Evolutionary conservation across 2,113 vertebrate species (phyloP), one percentile per base, ranked within the genome.

Genomic region (Colius striatus): DNA sequence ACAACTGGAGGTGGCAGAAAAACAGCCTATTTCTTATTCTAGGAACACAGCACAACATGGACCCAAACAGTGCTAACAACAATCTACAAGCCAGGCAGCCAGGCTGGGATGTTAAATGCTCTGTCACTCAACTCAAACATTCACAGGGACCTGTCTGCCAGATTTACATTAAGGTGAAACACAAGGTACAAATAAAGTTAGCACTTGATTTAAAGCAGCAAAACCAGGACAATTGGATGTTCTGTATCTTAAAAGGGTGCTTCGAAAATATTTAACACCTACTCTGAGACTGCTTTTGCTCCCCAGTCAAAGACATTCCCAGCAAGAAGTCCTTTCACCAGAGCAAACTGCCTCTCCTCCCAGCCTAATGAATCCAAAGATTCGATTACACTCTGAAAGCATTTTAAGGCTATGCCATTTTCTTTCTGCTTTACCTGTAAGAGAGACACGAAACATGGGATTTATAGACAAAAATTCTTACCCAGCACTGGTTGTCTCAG

Each of bases 231-330:
- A 65, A 22, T 3, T 1, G 22, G 48, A 54, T 66, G 74, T 61
- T 84, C 25, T 90, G 53, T 55, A n/a, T 65, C 62, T 86, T 87
- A 53, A 66, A 83, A 78, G 43, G 38, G 68, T 58, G 81, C 74
- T 66, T 89, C 22, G 62, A 66, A 95, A 96, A 76, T 26, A 36
- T 92, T 27, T 16, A 74, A 94, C 77, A 98, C 99, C 98, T 98
- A 99, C 99, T 99, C 99, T 16, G 99, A 99, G 93, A 99, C 99
- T 1, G 99, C 99, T 95, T 99, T 99, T 94, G 99, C 99, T 66
- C 99, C 99, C 99, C 99, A 99, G 98, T 99, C 99, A 47, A 99
- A 99, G 90, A 99, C 99, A 45, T 99, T 99, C 60, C 99, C 99
- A 0, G 99, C 99, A 95, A 99, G 97, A 38, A 99, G 98, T 48